Conservation (phyloP, 2,113 vertebrate species). For the Spheniscus mendiculus region DNA sequence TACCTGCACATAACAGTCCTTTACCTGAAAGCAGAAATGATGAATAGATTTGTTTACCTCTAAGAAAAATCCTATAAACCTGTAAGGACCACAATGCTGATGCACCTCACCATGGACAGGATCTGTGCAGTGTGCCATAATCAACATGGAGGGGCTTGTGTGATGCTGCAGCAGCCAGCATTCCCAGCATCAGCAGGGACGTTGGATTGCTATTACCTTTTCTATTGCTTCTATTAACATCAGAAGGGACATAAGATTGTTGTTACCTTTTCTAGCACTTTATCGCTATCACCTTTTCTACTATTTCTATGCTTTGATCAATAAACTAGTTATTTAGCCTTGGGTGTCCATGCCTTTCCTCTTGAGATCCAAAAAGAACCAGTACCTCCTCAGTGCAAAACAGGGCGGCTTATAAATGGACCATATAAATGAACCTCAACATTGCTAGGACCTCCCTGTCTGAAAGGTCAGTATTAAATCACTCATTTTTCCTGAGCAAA, state of each 20-base stretch:
- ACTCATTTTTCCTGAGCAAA: not conserved
- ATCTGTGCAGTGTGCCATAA: not conserved
- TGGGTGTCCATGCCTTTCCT: not conserved
- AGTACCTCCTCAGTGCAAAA: not conserved
- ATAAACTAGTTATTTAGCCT: not conserved
- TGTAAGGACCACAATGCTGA: not conserved
- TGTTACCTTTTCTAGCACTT: not conserved
- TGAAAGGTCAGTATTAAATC: not conserved
- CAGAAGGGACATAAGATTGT: not conserved
- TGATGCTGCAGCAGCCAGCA: not conserved
- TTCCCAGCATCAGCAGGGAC: not conserved
- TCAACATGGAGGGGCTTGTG: fast-evolving
- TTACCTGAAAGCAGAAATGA: not conserved
- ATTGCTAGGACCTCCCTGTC: not conserved
- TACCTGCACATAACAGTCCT: not conserved
- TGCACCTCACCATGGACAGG: not conserved
- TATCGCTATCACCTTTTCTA: not conserved
- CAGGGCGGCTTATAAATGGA: not conserved
- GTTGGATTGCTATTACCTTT: not conserved
- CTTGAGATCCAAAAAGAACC: not conserved
- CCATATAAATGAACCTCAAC: not conserved
- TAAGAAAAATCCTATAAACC: not conserved
- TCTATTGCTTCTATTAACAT: not conserved
- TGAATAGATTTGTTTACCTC: not conserved
- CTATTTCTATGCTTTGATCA: not conserved